Base-by-base conservation (phyloP, 2,888 invertebrate genomes). In the Axea sp. region DNA sequence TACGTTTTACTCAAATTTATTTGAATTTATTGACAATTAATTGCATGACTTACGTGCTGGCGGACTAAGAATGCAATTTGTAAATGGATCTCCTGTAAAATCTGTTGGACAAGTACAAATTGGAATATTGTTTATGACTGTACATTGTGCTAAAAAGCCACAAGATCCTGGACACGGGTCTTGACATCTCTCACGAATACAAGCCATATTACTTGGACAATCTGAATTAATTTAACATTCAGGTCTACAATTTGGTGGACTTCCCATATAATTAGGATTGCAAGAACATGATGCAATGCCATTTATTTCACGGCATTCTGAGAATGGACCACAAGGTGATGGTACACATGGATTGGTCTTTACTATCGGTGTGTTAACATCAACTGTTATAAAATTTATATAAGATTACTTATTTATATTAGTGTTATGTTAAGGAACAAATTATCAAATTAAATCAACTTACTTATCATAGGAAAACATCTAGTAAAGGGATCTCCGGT, bases 271-370 rank as follows among this genome's bases (percentile, higher is more conserved):
- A 74, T 84, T 86, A 4, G 86, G 78, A 17, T 83, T 80, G 73
- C 90, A 90, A 1, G 88, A 84, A 75, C 90, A 90, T 3, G 88
- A 85, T n/a, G 90, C 88, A 37, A 83, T 83, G n/a, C 82, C 83
- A 28, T 84, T 82, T 8, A 82, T 60, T 35, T 84, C 85, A 59
- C 85, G 84, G 72, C 89, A 89, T 37, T 87, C 81, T 0, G 89
- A 86, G 79, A 88, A 88, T 15, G 86, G 84, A 35, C 90, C 90
- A 81, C 93, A 93, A 0, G 92, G 93, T 2, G 91, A 91, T 35
- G 92, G 92, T 3, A 89, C 81, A 78, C 93, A 93, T 3, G 94
- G 93, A 84, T 93, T n/a, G 83, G n/a, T n/a, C n/a, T n/a, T n/a
- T n/a, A n/a, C n/a, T n/a, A n/a, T n/a, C n/a, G n/a, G n/a, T n/a